phyloP scores from a whole-genome alignment of 1,140 invertebrate species.

The Aricia agestis region DNA sequence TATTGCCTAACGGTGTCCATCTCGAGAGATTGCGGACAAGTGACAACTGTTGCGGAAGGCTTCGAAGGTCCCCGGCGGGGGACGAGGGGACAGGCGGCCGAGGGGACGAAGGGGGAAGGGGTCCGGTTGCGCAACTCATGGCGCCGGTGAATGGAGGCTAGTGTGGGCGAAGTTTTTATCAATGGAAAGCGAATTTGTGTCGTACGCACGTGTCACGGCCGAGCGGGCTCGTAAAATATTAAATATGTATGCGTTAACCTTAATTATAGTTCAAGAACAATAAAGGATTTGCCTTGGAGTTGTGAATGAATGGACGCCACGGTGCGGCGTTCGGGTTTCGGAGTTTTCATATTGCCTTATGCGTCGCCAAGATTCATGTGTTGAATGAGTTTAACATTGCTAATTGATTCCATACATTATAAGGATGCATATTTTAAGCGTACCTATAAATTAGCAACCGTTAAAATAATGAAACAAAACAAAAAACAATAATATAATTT shows the following conservation, averaged over 20 bases:
- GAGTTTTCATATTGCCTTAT: background rate
- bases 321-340: background rate
- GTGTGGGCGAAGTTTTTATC: conserved; percentile 71
- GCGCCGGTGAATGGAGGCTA: conserved; percentile 67
- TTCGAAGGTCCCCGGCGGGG: conserved; percentile 42
- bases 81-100: conserved; percentile 20
- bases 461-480: too few relatives aligned
- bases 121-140: conserved; percentile 55
- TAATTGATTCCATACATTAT: too few relatives aligned
- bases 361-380: too few relatives aligned
- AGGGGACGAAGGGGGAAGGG: conserved; percentile 24
- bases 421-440: too few relatives aligned
- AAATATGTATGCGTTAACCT: conserved; percentile 31
- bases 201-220: conserved; percentile 69
- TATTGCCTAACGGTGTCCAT: conserved; percentile 9
- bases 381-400: background rate
- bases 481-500: too few relatives aligned
- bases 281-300: background rate
- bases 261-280: conserved; percentile 12
- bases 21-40: conserved; percentile 15
- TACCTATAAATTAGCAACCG: too few relatives aligned
- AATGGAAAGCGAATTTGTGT: conserved; percentile 69
- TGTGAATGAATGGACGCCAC: background rate
- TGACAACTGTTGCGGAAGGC: conserved; percentile 48
- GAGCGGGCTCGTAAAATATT: conserved; percentile 57